Evolutionary conservation across 2,888 invertebrate genomes (phyloP).

Genomic region (Dryomyza anilis): DNA sequence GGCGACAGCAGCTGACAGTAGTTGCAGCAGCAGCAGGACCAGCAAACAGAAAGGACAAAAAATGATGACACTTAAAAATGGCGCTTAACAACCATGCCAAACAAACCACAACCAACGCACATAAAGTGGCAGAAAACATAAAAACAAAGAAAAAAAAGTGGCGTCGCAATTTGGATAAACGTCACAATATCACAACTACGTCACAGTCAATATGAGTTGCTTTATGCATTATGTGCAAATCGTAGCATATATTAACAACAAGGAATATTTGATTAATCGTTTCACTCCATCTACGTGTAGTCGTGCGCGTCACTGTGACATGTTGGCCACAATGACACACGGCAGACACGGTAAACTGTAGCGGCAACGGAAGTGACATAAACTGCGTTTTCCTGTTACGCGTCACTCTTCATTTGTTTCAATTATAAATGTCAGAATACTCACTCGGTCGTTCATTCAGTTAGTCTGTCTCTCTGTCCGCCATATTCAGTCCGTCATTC

Average conservation of each 20-base stretch:
- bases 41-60: conserved; percentile 8
- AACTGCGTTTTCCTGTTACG: conserved; percentile 55
- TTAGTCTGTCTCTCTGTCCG: conserved; percentile 12
- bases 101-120: not conserved
- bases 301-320: no score
- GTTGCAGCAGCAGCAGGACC: not conserved
- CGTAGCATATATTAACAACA: no score
- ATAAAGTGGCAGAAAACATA: not conserved
- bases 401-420: conserved; percentile 55
- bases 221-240: no score
- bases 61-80: no score
- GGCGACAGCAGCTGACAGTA: not conserved
- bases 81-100: not conserved
- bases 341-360: no score
- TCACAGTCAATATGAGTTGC: no score
- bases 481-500: not conserved
- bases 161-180: no score
- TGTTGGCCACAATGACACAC: no score
- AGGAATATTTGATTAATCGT: no score
- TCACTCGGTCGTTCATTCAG: conserved; percentile 4
- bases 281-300: no score
- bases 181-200: no score
- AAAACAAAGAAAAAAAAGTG: not conserved
- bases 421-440: conserved; percentile 42
- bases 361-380: conserved; percentile 30